A percentile compares a stretch with the other conserved stretches of the same genome.
Conservation (phyloP, 2,113 vertebrate species). For the Marcusenius ussheri region DNA sequence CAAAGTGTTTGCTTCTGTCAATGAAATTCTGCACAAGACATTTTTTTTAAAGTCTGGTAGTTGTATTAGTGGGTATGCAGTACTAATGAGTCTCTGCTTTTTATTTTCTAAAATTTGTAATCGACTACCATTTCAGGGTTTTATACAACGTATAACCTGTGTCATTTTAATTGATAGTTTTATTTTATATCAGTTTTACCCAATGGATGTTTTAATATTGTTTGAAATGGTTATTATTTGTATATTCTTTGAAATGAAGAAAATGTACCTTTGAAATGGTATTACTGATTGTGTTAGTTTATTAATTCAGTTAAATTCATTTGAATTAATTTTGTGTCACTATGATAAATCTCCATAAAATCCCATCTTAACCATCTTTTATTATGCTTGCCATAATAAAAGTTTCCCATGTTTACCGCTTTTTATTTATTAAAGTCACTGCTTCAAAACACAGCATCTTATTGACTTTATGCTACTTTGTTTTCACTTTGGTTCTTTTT, state of each 20-base stretch:
- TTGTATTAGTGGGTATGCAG: background rate
- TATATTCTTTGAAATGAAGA: constrained; percentile 29
- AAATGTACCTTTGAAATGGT: constrained; percentile 10
- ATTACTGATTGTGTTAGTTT: background rate
- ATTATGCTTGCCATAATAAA: constrained; percentile 7
- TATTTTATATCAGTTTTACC: background rate
- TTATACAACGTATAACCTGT: background rate
- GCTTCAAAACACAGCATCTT: background rate
- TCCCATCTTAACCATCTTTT: background rate
- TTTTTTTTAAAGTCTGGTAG: background rate
- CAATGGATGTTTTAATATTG: constrained; percentile 13
- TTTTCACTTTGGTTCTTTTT: background rate
- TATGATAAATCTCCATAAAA: background rate
- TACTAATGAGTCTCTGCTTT: background rate
- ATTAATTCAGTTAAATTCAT: background rate
- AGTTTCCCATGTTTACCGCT: background rate
- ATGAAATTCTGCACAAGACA: background rate
- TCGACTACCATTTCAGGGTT: background rate
- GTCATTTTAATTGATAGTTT: background rate
- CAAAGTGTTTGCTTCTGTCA: background rate
- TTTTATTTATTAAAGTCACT: constrained; percentile 5
- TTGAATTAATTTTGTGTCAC: background rate
- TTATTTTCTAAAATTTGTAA: background rate
- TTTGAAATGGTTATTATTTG: constrained; percentile 21
- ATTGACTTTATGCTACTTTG: background rate